Evolutionary conservation across 2,113 vertebrate genomes (phyloP).

Genomic region (Elachura formosa): DNA sequence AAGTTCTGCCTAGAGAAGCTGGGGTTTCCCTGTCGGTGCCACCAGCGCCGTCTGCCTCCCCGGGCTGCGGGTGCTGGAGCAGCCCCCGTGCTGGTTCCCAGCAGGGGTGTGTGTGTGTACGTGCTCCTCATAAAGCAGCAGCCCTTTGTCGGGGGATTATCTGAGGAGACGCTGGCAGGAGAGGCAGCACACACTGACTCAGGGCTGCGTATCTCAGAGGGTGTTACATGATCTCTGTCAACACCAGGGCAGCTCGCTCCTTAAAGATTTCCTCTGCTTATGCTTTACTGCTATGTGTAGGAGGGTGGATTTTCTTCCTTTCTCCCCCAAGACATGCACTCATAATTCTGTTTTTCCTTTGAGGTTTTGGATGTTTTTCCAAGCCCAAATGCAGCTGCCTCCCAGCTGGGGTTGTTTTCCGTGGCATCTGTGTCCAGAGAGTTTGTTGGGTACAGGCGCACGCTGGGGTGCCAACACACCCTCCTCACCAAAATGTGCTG

Average conservation of each 20-base stretch:
- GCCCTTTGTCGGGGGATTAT: not conserved
- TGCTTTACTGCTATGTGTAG: not conserved
- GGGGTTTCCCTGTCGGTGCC: not conserved
- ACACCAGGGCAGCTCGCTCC: not conserved
- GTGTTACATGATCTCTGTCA: conserved; percentile 28
- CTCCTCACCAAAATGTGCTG: fast-evolving
- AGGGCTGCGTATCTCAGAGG: not conserved
- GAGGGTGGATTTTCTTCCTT: not conserved
- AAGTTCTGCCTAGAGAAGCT: not conserved
- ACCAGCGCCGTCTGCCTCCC: fast-evolving
- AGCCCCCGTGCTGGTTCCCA: not conserved
- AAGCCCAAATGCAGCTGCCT: not conserved
- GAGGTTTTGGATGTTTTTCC: not conserved
- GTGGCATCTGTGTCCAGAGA: not conserved
- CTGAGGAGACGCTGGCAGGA: not conserved
- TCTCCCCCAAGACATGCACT: not conserved
- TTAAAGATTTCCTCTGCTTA: not conserved
- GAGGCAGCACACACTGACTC: not conserved
- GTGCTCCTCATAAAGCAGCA: not conserved
- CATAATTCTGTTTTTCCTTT: not conserved
- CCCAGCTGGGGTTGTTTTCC: not conserved
- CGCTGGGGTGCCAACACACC: fast-evolving
- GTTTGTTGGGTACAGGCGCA: fast-evolving
- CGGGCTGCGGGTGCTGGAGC: not conserved
- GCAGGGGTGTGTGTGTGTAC: not conserved